A percentile compares a stretch with the other conserved stretches of the same genome.
Evolutionary conservation across 2,797 vertebrate species (phyloP).

Genomic region (Gallinago nigripennis): DNA sequence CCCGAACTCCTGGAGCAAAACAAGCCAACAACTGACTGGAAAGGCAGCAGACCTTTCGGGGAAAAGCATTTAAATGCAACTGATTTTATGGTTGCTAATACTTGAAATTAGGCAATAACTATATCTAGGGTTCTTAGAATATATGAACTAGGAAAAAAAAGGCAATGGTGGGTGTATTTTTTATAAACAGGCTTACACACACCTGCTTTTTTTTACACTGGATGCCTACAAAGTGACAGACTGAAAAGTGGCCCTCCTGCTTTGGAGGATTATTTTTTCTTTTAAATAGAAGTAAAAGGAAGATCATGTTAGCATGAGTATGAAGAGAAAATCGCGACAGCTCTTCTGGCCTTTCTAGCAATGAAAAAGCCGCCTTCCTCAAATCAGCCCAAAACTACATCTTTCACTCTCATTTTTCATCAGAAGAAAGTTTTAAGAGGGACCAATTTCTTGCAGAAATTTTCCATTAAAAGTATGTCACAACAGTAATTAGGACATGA

Average conservation of each 20-base stretch:
- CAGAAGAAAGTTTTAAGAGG: not conserved
- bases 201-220: not conserved
- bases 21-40: not conserved
- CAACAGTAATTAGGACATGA: slow-evolving; percentile 5
- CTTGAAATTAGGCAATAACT: not conserved
- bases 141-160: not conserved
- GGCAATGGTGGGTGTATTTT: not conserved
- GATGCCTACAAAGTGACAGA: slow-evolving; percentile 47
- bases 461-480: not conserved
- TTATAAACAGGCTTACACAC: not conserved
- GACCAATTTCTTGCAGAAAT: not conserved
- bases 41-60: not conserved
- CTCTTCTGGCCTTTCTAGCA: not conserved
- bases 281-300: slow-evolving; percentile 28
- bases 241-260: slow-evolving; percentile 18
- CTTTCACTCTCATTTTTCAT: not conserved
- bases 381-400: not conserved
- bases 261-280: not conserved
- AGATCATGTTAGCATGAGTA: not conserved
- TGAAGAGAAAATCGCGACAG: not conserved
- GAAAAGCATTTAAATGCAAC: not conserved
- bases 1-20: not conserved
- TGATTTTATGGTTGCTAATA: not conserved
- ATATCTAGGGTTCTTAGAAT: not conserved
- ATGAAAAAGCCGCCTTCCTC: not conserved